Percentiles rank a stretch among this genome's conserved stretches.
Evolutionary conservation across 2,797 vertebrate species (phyloP).

Genomic region (Discoglossus pictus): DNA sequence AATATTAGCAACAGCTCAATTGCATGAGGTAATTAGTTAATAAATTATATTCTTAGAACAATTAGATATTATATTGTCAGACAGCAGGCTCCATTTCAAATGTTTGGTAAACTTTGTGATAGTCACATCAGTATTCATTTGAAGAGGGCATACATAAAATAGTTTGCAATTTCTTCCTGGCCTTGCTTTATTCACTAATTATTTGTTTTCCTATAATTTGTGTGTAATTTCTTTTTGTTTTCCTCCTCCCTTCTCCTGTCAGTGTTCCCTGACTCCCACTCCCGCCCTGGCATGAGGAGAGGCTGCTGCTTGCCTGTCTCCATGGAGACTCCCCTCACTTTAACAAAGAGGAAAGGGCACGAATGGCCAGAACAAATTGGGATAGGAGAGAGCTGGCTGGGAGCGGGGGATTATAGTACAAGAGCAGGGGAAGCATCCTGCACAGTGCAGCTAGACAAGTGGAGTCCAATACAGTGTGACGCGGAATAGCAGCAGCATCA

Average conservation of each 20-base stretch:
- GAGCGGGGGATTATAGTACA: constrained; percentile 19
- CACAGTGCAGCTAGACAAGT: background rate
- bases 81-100: no score
- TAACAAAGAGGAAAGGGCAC: constrained; percentile 43
- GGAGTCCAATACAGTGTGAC: background rate
- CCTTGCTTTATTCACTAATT: constrained; percentile 11
- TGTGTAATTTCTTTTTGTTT: background rate
- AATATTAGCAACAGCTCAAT: no score
- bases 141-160: background rate
- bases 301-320: constrained; percentile 57
- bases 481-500: background rate
- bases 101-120: no score
- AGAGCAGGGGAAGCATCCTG: background rate
- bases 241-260: constrained; percentile 2
- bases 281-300: constrained; percentile 43
- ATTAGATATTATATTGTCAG: no score
- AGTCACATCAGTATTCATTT: constrained; percentile 1
- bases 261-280: constrained; percentile 19
- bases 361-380: constrained; percentile 47
- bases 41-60: no score
- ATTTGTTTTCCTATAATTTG: background rate
- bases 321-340: constrained; percentile 67
- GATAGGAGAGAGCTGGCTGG: constrained; percentile 14
- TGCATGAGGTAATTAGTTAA: no score
- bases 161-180: constrained; percentile 14